A percentile compares a stretch with the other conserved stretches of the same genome.
Evolutionary conservation across 2,113 vertebrate genomes (phyloP).

Genomic region (Archocentrus centrarchus): DNA sequence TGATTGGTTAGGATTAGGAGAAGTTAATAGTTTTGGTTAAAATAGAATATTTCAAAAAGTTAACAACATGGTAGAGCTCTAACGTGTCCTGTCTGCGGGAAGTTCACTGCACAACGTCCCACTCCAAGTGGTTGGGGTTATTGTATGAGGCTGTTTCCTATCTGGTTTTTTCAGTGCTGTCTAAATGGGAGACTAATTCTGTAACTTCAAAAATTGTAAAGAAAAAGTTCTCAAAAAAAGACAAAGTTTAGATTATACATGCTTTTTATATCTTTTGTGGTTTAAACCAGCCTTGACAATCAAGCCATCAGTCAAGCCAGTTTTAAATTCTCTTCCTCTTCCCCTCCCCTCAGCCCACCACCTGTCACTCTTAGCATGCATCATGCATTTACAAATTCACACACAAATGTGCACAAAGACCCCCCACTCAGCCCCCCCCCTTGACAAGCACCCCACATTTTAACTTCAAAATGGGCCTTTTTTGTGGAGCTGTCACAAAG

Average conservation of each 20-base stretch:
- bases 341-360: constrained; percentile 60
- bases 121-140: too few relatives aligned
- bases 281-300: constrained; percentile 49
- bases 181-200: not conserved
- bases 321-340: constrained; percentile 41
- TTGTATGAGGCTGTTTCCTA: not conserved
- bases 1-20: too few relatives aligned
- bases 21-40: too few relatives aligned
- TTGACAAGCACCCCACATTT: constrained; percentile 67
- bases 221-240: not conserved
- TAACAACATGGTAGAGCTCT: not conserved
- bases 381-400: constrained; percentile 26
- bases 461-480: constrained; percentile 64
- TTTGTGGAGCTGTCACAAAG: constrained; percentile 69
- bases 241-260: constrained; percentile 22
- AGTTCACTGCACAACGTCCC: accelerated
- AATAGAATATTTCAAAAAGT: too few relatives aligned
- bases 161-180: not conserved
- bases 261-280: constrained; percentile 34
- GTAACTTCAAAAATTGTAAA: constrained; percentile 2
- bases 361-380: constrained; percentile 61
- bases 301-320: constrained; percentile 58
- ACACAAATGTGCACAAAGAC: constrained; percentile 49
- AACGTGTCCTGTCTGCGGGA: not conserved
- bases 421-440: constrained; percentile 31